Evolutionary conservation across 2,113 vertebrate genomes (phyloP), one percentile per base, ranked within the genome.

Genomic region (Amphiprion ocellaris): DNA sequence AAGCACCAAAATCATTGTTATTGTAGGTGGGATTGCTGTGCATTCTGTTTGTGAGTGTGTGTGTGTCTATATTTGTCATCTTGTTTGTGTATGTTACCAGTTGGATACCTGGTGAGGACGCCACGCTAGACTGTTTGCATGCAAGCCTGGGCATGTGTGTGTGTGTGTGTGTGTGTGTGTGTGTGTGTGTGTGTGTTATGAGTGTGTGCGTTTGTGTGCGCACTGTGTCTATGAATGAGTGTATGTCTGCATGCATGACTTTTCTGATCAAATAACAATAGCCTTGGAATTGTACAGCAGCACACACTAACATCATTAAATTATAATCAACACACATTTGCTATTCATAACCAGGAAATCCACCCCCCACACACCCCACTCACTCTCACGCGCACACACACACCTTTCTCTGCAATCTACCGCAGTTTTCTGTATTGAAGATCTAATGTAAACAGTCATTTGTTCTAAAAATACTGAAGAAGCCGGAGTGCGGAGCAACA

Each of bases 281-380:
- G 69, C 49, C 61, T 62, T 58, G 54, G 28, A 77, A 67, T 17
- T 33, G 58, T 79, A 21, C 28, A 54, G 15, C 47, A 53, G 63
- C 70, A 55, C 74, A 81, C 49, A 83, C 49, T 17, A 19, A 76
- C 74, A 81, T 86, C 56, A 73, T 89, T 83, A 64, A 84, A 84
- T 71, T 63, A 77, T 79, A 75, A 87, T 82, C 77, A 81, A 55
- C 58, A 58, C 24, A 63, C 61, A 49, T 81, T 74, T 9, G 50
- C 61, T 79, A 63, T 79, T 86, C 87, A 85, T 75, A 84, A 76
- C 53, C 59, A 82, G 83, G 83, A 89, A 87, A 83, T 63, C n/a
- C 49, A 74, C 52, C 46, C 64, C 15, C 59, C 58, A 44, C 49
- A 6, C 53, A 19, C 59, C 52, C 23, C 56, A 26, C 46, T 24